phyloP scores from a whole-genome alignment of 2,888 invertebrate genomes.

The Drosophila pseudotalamancana region DNA sequence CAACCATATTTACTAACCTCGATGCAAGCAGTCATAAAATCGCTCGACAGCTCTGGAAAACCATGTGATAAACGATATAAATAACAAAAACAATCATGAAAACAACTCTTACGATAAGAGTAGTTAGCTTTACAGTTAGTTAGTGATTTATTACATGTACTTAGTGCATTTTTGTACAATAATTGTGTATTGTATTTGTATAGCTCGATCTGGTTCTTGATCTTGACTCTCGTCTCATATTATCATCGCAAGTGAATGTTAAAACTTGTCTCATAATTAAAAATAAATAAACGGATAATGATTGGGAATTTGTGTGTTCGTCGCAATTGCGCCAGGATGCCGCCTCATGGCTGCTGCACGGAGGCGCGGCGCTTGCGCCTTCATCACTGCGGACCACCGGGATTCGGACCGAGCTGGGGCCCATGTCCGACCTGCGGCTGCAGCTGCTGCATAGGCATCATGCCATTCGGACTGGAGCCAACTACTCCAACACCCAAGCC shows the following conservation, averaged over 20 bases:
- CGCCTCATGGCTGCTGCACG: constrained; percentile 64
- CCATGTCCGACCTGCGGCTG: constrained; percentile 82
- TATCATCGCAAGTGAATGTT: constrained; percentile 25
- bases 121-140: constrained; percentile 54
- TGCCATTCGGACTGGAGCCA: constrained; percentile 86
- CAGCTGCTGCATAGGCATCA: constrained; percentile 86
- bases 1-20: constrained; percentile 59
- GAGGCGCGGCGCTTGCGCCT: constrained; percentile 83
- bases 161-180: constrained; percentile 53
- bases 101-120: constrained; percentile 17
- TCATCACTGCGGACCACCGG: constrained; percentile 82
- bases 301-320: constrained; percentile 11
- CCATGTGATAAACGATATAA: constrained; percentile 37
- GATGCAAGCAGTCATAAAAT: constrained; percentile 64
- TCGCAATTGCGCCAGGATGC: constrained; percentile 49
- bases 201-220: constrained; percentile 16
- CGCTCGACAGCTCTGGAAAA: constrained; percentile 23
- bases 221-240: constrained; percentile 1
- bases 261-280: constrained; percentile 25
- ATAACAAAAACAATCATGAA: not conserved
- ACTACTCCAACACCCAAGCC: constrained; percentile 76
- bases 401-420: constrained; percentile 82
- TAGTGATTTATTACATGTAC: constrained; percentile 56
- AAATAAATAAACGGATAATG: constrained; percentile 40
- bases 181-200: constrained; percentile 24